phyloP scores from a whole-genome alignment of 2,113 vertebrate species.

The Amazona vittata region DNA sequence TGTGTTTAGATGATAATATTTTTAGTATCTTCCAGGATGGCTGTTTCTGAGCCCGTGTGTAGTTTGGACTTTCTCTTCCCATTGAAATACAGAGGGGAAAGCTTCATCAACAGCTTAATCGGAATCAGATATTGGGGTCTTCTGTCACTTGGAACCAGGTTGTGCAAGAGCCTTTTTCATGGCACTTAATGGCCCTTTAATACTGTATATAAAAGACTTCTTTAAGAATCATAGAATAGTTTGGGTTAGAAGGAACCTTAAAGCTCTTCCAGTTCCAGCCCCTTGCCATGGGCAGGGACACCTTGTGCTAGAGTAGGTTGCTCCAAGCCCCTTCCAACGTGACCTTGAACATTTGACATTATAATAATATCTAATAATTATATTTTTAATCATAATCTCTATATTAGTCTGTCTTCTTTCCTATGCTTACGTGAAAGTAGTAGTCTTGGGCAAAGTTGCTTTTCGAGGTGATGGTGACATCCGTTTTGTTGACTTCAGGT shows the following conservation, averaged over 20 bases:
- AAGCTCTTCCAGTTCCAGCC: not conserved
- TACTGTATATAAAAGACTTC: not conserved
- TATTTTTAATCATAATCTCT: not conserved
- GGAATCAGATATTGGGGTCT: not conserved
- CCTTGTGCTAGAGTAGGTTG: not conserved
- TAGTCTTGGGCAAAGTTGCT: not conserved
- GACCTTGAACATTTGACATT: not conserved
- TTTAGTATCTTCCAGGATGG: constrained; percentile 10
- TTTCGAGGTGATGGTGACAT: not conserved
- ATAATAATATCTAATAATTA: not conserved
- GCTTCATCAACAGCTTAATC: not conserved
- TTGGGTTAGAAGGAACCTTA: not conserved
- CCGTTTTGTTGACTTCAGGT: not conserved
- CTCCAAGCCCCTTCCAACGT: not conserved
- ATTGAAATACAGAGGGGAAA: not conserved
- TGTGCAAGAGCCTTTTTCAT: not conserved
- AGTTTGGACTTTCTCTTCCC: not conserved
- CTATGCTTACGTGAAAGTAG: not conserved
- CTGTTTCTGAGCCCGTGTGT: not conserved
- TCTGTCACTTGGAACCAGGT: not conserved
- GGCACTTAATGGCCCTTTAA: not conserved
- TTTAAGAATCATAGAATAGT: not conserved
- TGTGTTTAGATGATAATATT: constrained; percentile 31
- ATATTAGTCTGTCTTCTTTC: not conserved
- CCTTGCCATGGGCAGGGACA: not conserved